Evolutionary conservation across 2,113 vertebrate genomes (phyloP).

Genomic region (Bambusicola thoracicus): DNA sequence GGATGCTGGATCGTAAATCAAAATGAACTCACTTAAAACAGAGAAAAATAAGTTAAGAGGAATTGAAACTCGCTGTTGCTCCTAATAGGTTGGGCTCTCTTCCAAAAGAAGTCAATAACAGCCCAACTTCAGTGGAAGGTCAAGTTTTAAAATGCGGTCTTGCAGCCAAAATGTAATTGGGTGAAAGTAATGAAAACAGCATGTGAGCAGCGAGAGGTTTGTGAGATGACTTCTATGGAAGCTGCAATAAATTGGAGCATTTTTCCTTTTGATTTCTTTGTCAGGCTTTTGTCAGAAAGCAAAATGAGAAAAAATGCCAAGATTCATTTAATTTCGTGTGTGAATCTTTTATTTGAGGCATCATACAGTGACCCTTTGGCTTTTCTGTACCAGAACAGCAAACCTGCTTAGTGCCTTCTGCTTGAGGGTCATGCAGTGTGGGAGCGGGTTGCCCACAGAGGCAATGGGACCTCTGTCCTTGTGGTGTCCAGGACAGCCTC

Average conservation of each 20-base stretch:
- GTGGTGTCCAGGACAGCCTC: not conserved
- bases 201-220: not conserved
- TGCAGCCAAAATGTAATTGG: not conserved
- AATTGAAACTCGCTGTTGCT: not conserved
- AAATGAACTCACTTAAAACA: not conserved
- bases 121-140: slow-evolving; percentile 3
- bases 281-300: not conserved
- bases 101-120: slow-evolving; percentile 12
- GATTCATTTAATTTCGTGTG: not conserved
- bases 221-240: not conserved
- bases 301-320: not conserved
- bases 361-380: accelerated
- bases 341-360: not conserved
- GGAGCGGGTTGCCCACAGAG: not conserved
- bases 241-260: not conserved
- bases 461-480: not conserved
- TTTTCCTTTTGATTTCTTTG: not conserved
- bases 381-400: not conserved
- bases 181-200: slow-evolving; percentile 29
- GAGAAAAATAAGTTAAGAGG: not conserved
- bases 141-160: slow-evolving; percentile 23
- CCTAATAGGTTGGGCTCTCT: slow-evolving; percentile 13
- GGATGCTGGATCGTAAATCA: not conserved
- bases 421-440: accelerated
- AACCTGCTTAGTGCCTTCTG: not conserved